Evolutionary conservation across 1,140 invertebrate species (phyloP).

Genomic region (Aricia agestis): DNA sequence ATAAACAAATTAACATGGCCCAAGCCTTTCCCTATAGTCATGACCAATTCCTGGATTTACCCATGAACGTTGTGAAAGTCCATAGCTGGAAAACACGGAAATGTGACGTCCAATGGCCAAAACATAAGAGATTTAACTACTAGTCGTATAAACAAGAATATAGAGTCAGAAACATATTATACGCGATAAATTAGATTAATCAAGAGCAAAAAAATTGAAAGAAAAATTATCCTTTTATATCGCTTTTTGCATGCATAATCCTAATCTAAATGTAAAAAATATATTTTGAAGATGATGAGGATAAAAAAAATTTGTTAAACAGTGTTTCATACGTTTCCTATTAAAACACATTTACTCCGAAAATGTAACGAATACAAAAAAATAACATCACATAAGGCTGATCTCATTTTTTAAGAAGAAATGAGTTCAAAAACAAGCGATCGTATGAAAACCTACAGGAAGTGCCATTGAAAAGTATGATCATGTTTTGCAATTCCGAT

Average conservation of each 20-base stretch:
- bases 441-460: background rate
- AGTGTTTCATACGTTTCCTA: no score
- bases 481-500: conserved; percentile 5
- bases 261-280: no score
- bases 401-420: background rate
- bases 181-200: no score
- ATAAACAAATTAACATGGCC: conserved; percentile 65
- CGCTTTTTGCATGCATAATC: no score
- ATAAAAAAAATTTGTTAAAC: no score
- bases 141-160: no score
- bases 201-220: no score
- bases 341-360: no score
- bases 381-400: background rate
- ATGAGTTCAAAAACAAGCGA: background rate
- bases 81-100: background rate
- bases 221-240: no score
- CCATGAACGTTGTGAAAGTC: conserved; percentile 18
- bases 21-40: conserved; percentile 29
- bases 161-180: no score
- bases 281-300: no score
- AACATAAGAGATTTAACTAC: background rate
- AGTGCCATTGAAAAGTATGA: conserved; percentile 11
- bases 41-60: conserved; percentile 25
- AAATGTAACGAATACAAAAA: no score
- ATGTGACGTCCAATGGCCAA: background rate